These are phyloP conservation scores for Theristicus caerulescens DNA, from an alignment of 2,113 vertebrate species.

Conservation along the genomic window DNA sequence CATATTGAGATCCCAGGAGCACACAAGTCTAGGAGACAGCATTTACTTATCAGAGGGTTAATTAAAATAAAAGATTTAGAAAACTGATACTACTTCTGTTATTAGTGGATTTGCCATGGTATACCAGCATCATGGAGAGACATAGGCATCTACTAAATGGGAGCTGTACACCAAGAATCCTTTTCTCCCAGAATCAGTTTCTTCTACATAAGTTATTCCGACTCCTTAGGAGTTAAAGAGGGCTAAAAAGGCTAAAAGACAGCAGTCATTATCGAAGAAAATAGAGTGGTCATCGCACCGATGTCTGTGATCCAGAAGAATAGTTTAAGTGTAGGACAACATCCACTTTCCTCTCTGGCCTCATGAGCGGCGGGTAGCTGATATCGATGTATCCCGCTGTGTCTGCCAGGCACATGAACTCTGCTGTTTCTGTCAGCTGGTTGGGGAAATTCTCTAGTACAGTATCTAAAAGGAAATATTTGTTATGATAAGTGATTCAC, in stretches of 20 bases:
- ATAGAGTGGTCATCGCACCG: neutral
- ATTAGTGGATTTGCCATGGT: neutral
- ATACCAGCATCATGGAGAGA: neutral
- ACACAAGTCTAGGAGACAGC: neutral
- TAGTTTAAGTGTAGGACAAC: conserved; percentile 80
- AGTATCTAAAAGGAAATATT: conserved; percentile 56
- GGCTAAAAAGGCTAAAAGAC: neutral
- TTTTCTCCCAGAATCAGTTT: neutral
- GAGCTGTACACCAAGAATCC: neutral
- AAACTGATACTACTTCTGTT: neutral
- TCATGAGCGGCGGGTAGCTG: conserved; percentile 74
- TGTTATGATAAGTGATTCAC: neutral
- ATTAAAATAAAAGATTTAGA: neutral
- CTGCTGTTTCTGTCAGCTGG: conserved; percentile 67
- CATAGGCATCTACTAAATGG: neutral
- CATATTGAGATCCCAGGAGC: neutral
- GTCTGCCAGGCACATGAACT: conserved; percentile 73
- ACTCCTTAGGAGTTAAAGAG: neutral
- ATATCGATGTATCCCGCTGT: conserved; percentile 71
- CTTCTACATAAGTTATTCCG: neutral
- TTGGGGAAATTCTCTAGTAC: conserved; percentile 64
- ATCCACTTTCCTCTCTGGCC: conserved; percentile 71
- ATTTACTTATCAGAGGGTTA: neutral
- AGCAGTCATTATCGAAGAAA: neutral
- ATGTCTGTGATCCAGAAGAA: conserved; percentile 63